Base-by-base conservation (phyloP, 2,888 invertebrate species). In the Calameuta pallipes region DNA sequence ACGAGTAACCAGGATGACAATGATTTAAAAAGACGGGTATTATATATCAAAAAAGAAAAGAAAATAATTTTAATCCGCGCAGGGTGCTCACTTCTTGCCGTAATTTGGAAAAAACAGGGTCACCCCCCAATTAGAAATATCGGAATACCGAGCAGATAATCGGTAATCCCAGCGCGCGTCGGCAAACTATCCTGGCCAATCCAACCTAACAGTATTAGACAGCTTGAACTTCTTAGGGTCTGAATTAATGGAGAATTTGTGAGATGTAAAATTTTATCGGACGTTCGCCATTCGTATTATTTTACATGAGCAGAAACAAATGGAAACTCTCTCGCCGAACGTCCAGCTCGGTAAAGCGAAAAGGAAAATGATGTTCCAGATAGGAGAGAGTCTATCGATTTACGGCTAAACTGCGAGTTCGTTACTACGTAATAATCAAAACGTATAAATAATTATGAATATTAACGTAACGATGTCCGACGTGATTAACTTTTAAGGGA, bases 41-140 rank as follows among this genome's bases (percentile, higher is more conserved):
- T 74, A 79, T 74, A 73, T 68, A 56, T 79, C 68, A 12, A 74
- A n/a, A 71, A 78, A 79, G 68, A 74, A 69, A 41, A 75, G 73
- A 75, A 78, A 81, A 75, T 76, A 56, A 78, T 76, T 71, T n/a
- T 23, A 73, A 33, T 56, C 23, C 23, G 56, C 23, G 56, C 23
- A 23, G 9, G 56, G 56, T 23, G 56, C 23, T 23, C 56, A 56
- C 15, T 23, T 56, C 56, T 56, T 56, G 56, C 56, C 56, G 56
- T 23, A 23, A 56, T 56, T 23, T 9, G 23, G 23, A 56, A 56
- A 56, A 56, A 56, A 56, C 56, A 56, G 56, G 56, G 56, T 56
- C 56, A 41, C 0, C 56, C 56, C 41, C 56, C 9, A 0, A 23
- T 56, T 23, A 56, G 9, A 23, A 56, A 56, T 23, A 23, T 56